These are phyloP conservation scores for Porites rus DNA, from an alignment of 92 coral and sea anemone genomes.

Conservation along the genomic window DNA sequence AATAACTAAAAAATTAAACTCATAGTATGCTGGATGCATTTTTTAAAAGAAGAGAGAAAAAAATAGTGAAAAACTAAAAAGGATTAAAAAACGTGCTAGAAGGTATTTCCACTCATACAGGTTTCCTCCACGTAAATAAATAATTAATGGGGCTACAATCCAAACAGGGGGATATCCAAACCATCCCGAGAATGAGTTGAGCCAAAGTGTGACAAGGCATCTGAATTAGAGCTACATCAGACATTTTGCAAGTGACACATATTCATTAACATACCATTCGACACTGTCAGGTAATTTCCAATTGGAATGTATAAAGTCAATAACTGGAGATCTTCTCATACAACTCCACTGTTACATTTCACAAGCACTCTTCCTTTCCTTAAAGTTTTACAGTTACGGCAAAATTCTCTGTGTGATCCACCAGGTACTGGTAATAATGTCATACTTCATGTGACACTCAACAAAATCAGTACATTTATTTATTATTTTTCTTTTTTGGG, in stretches of 20 bases:
- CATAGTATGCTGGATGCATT: not conserved
- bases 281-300: slow-evolving; percentile 1
- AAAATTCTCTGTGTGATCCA: not conserved
- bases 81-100: not conserved
- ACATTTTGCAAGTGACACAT: not conserved
- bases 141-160: slow-evolving; percentile 21
- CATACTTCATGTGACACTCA: not conserved
- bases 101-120: not conserved
- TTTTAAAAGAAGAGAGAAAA: too few species aligned
- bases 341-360: not conserved
- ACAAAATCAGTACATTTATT: not conserved
- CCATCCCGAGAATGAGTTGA: slow-evolving; percentile 9
- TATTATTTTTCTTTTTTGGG: not conserved
- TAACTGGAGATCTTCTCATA: not conserved
- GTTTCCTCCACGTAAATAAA: slow-evolving; percentile 8
- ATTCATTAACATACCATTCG: too few species aligned
- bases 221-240: not conserved
- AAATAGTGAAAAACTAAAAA: not conserved
- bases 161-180: slow-evolving; percentile 7
- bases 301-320: not conserved
- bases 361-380: not conserved
- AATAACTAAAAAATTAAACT: not conserved
- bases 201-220: not conserved
- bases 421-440: too few species aligned
- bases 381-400: not conserved